These are phyloP conservation scores for Tringa solitaria DNA, from an alignment of 2,113 vertebrate genomes.

Conservation along the genomic window DNA sequence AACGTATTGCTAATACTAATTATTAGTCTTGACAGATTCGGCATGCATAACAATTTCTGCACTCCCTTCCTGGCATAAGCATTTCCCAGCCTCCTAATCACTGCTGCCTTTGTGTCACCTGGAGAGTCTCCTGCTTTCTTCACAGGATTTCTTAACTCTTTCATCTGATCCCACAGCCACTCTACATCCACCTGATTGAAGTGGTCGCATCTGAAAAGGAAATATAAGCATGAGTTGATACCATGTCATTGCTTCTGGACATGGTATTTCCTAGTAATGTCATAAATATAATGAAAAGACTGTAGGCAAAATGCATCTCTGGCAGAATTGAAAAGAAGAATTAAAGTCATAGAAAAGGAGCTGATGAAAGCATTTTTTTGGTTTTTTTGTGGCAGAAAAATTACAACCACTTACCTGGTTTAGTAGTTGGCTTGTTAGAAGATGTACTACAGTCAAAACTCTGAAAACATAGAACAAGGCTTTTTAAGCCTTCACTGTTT, in stretches of 20 bases:
- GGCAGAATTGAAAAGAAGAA: neutral
- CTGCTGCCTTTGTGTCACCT: neutral
- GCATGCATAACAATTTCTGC: rapidly evolving
- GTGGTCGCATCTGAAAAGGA: neutral
- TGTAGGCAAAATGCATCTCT: neutral
- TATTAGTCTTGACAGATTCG: neutral
- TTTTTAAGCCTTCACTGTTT: neutral
- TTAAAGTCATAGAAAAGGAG: neutral
- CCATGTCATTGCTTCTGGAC: neutral
- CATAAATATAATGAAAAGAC: neutral
- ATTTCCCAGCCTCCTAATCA: neutral
- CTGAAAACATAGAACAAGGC: rapidly evolving
- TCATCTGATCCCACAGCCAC: neutral
- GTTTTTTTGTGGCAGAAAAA: neutral
- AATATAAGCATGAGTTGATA: neutral
- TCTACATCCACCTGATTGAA: neutral
- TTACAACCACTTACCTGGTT: neutral
- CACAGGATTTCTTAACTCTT: neutral
- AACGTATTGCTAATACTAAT: neutral
- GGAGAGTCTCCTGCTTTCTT: neutral
- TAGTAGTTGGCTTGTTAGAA: neutral
- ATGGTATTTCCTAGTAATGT: neutral
- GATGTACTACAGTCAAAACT: neutral
- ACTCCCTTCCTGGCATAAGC: neutral
- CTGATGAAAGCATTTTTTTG: neutral